These are phyloP conservation scores for Artemia sinica DNA, from an alignment of 2,888 invertebrate genomes.

Conservation along the genomic window DNA sequence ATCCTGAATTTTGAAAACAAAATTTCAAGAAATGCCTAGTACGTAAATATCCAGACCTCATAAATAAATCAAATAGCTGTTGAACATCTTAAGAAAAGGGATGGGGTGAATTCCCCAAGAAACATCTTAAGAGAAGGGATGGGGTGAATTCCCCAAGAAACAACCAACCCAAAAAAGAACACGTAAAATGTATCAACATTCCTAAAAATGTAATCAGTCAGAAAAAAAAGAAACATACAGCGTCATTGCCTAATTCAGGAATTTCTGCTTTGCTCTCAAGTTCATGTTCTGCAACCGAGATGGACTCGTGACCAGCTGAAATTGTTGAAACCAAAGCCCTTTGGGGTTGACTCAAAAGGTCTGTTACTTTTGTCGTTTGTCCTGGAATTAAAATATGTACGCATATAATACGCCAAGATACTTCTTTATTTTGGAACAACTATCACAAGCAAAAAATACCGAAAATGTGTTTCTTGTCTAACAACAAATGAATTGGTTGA, in stretches of 20 bases:
- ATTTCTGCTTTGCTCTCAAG: slow-evolving; percentile 42
- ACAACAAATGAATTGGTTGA: too few species aligned
- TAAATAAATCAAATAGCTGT: too few species aligned
- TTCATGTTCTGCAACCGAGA: slow-evolving; percentile 66
- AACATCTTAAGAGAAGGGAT: too few species aligned
- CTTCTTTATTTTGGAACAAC: not conserved
- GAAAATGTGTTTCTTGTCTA: too few species aligned
- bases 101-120: too few species aligned
- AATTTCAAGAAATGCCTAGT: too few species aligned
- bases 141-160: not conserved
- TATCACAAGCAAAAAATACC: not conserved
- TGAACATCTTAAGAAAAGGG: too few species aligned
- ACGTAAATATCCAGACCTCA: too few species aligned
- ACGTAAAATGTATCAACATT: not conserved
- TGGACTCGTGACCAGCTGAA: slow-evolving; percentile 67
- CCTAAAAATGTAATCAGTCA: too few species aligned
- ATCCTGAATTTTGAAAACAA: slow-evolving; percentile 1
- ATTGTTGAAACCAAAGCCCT: slow-evolving; percentile 80
- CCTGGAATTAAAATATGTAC: slow-evolving; percentile 34
- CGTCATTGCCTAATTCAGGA: slow-evolving; percentile 61
- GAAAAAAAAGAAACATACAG: slow-evolving; percentile 31
- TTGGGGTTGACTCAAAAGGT: slow-evolving; percentile 74
- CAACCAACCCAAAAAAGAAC: not conserved
- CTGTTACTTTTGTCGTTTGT: slow-evolving; percentile 68
- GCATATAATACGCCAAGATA: not conserved